Base-by-base conservation (phyloP, 2,797 vertebrate species). In the Buphagus erythrorhynchus region DNA sequence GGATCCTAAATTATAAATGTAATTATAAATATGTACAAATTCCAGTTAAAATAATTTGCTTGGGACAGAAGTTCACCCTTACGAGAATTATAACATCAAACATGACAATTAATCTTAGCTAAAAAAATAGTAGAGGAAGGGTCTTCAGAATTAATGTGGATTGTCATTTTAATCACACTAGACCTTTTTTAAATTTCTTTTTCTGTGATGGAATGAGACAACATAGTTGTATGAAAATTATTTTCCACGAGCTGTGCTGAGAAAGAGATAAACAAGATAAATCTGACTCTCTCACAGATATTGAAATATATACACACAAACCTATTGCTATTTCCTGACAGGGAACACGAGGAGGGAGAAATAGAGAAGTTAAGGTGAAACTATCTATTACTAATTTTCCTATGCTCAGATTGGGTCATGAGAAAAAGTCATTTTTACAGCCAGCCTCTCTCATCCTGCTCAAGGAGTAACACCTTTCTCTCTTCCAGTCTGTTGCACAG, bases 241-340 rank as follows among this genome's bases (percentile, higher is more conserved):
- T 42, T 67, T 94, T 91, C 52, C 31, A 31, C 2, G 9, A 94
- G 46, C 58, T 72, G 28, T 58, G 51, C 43, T 59, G 43, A 77
- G 46, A 82, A 77, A 80, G 33, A 83, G 31, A 46, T 43, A 85
- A 83, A 62, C 6, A 78, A 88, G 59, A 71, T 29, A 92, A 95
- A 71, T 43, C 61, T 46, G 16, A 63, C 55, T 26, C 2, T 7
- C n/a, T 62, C 36, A 57, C 68, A 31, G 31, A 65, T 71, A 66
- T 42, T 68, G 69, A 83, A 68, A 87, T 38, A 86, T 26, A 29
- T 22, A 65, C 28, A 31, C 26, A 86, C 8, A 72, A 75, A 74
- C 43, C 29, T 65, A n/a, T 35, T 48, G 38, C 35, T 68, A 5
- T 76, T 86, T 94, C 69, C 62, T 80, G 54, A 14, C 10, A 4